Evolutionary conservation across 2,113 vertebrate genomes (phyloP).

Genomic region (Trogon melanurus): DNA sequence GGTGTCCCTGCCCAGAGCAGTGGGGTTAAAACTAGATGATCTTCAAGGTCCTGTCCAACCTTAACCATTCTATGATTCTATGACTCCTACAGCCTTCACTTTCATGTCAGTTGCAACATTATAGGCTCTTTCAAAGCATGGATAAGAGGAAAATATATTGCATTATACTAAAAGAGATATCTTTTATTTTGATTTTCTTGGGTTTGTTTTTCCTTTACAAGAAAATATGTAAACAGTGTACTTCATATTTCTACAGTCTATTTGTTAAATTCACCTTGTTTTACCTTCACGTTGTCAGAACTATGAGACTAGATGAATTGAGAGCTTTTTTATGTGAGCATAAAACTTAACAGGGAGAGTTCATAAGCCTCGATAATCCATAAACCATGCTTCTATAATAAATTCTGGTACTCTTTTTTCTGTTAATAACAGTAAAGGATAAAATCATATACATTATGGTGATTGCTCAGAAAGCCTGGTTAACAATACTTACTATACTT

Average conservation of each 20-base stretch:
- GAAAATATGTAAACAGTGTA: neutral
- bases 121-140: neutral
- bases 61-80: too few relatives aligned
- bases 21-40: too few relatives aligned
- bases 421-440: neutral
- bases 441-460: neutral
- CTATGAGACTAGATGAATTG: neutral
- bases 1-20: too few relatives aligned
- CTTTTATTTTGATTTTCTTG: neutral
- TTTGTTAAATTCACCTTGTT: neutral
- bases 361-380: neutral
- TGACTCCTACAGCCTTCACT: neutral
- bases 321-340: neutral
- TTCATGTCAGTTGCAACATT: neutral
- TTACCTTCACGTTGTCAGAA: neutral
- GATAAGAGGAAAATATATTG: neutral
- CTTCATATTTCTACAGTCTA: neutral
- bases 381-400: neutral
- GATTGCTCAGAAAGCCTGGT: neutral
- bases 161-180: neutral
- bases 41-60: too few relatives aligned
- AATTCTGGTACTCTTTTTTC: neutral
- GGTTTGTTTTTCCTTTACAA: neutral
- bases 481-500: neutral
- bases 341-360: neutral